Evolutionary conservation across 1,140 invertebrate genomes (phyloP), one percentile per base, ranked within the genome.

Genomic region (Adoxophyes honmai): DNA sequence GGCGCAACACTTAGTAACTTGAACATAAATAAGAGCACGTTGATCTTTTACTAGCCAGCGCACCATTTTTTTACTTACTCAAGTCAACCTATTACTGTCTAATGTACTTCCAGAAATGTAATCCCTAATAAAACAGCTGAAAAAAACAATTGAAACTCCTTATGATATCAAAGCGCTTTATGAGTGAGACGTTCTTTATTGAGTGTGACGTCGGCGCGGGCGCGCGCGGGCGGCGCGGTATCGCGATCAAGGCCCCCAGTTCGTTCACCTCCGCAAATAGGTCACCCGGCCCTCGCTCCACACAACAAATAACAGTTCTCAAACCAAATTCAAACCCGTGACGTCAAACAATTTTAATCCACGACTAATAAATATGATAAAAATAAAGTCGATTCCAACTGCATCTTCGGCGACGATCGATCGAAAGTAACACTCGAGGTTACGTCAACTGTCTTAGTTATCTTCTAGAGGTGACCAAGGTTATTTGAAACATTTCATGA

Each of bases 231-330:
- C 61, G 59, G 44, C 60, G 59, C 80, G 66, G 80, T 79, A 87
- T 86, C 83, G 81, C 84, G 83, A 86, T 84, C 84, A 84, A 86
- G 85, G 80, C 84, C 83, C 68, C 70, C 65, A 70, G 82, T 79
- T 86, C 85, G 82, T 88, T 83, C 78, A 81, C 81, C 80, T 69
- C 57, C 53, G 62, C 78, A 81, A 81, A 80, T 85, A 68, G 82
- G 82, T 86, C 82, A 85, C 70, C 67, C 59, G 73, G 63, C 80
- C 78, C 66, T 68, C 67, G 70, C 70, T 67, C 70, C 70, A 62
- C 72, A 39, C 70, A 73, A 73, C 77, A 81, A 81, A 86, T 84
- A 83, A 84, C 86, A 77, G 83, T 79, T 78, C 70, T 33, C 11
- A 75, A 75, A 76, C 73, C 70, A 77, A 85, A 83, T 85, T 72